Evolutionary conservation across 2,888 invertebrate genomes (phyloP), one percentile per base, ranked within the genome.

Genomic region (Deladenus siricidicola): DNA sequence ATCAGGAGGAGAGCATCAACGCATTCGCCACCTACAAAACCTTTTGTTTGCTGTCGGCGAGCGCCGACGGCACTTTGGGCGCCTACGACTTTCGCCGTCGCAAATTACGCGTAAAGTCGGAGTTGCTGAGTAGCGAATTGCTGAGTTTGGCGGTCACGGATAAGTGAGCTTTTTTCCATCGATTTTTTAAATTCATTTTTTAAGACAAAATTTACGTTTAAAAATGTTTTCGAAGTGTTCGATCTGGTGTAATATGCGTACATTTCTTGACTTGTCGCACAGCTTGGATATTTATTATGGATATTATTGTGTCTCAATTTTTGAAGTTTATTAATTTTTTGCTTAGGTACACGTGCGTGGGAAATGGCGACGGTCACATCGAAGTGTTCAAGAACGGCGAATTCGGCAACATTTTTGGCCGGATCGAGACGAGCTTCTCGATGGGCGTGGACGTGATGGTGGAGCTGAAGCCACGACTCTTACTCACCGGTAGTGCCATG

Each of bases 121-220:
- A 74, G 56, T 50, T 60, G n/a, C 71, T 73, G 71, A 69, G 70
- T 59, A 70, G 70, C 39, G 74, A 74, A 50, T 62, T 74, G 45
- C 66, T 69, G 28, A 58, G 61, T 17, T 63, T 74, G 6, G 69
- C 69, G 8, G 62, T 68, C 23, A 68, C 68, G 0, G 60, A 70
- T 21, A 68, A 64, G 70, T 70, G 21, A 43, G 17, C 17, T 17
- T 34, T 21, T 17, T 48, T 10, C 29, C 14, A 42, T 21, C 26
- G 24, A 48, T 49, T 21, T n/a, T 39, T n/a, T n/a, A n/a, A n/a
- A n/a, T n/a, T n/a, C n/a, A n/a, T n/a, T n/a, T n/a, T n/a, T n/a
- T n/a, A n/a, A n/a, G n/a, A n/a, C n/a, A n/a, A n/a, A n/a, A n/a
- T n/a, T n/a, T n/a, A n/a, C n/a, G n/a, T n/a, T n/a, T n/a, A n/a